phyloP scores from a whole-genome alignment of 2,797 vertebrate species.

The Apogon talboti region DNA sequence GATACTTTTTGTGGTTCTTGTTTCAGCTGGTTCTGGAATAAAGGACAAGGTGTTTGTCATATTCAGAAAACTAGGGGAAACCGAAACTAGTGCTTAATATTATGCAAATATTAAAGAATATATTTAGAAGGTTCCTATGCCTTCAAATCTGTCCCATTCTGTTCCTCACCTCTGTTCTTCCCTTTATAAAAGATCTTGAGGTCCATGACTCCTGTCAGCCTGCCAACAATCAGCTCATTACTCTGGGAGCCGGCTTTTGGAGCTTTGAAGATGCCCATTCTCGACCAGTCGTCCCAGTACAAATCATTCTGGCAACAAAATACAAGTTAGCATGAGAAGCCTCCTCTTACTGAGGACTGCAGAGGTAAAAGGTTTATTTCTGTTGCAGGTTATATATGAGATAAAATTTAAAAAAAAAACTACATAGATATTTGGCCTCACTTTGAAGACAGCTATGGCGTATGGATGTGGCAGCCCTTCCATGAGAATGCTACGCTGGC shows the following conservation, averaged over 20 bases:
- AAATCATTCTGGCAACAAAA: slow-evolving; percentile 88
- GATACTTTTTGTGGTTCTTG: too few relatives aligned
- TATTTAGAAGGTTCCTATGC: background rate
- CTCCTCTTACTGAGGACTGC: background rate
- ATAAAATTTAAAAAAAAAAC: too few relatives aligned
- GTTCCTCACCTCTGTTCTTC: slow-evolving; percentile 87
- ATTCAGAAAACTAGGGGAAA: too few relatives aligned
- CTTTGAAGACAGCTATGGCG: slow-evolving; percentile 97
- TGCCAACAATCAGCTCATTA: slow-evolving; percentile 89
- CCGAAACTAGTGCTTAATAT: too few relatives aligned
- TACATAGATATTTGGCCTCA: slow-evolving; percentile 36
- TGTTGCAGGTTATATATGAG: too few relatives aligned
- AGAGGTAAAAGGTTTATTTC: background rate
- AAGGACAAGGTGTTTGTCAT: too few relatives aligned
- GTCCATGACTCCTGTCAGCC: slow-evolving; percentile 96
- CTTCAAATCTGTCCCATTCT: slow-evolving; percentile 7
- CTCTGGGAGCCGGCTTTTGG: slow-evolving; percentile 88
- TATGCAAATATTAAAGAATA: too few relatives aligned
- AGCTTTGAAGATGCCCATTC: slow-evolving; percentile 96
- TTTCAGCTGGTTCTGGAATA: too few relatives aligned
- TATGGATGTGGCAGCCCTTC: slow-evolving; percentile 96
- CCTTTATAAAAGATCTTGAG: slow-evolving; percentile 98
- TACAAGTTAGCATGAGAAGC: background rate
- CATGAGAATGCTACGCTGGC: slow-evolving; percentile 89
- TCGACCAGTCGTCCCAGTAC: slow-evolving; percentile 99